Conservation (phyloP, 2,113 vertebrate species). For the Chascanopsetta lugubris region DNA sequence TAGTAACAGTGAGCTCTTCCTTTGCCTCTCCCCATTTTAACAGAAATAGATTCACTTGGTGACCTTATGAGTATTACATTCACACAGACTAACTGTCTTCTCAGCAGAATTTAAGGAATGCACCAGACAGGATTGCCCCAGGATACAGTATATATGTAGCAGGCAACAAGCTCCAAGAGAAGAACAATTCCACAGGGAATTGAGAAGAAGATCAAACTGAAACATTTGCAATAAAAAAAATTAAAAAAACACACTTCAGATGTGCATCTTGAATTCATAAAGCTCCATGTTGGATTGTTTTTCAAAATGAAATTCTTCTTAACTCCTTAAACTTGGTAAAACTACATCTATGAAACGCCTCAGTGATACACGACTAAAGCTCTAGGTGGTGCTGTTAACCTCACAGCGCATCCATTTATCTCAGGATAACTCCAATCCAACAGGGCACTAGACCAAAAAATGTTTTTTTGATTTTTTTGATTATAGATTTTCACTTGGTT, state of each 20-base stretch:
- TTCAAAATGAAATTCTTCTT: too few relatives aligned
- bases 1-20: constrained; percentile 2
- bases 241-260: not conserved
- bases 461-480: too few relatives aligned
- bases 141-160: constrained; percentile 34
- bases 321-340: too few relatives aligned
- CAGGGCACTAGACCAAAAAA: not conserved
- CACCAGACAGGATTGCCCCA: constrained; percentile 36
- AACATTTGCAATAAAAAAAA: constrained; percentile 8
- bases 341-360: too few relatives aligned
- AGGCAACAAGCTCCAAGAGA: constrained; percentile 40
- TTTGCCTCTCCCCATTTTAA: constrained; percentile 48
- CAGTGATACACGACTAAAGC: not conserved
- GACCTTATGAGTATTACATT: constrained; percentile 71
- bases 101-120: constrained; percentile 62
- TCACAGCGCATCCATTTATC: not conserved
- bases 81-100: constrained; percentile 49
- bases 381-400: constrained; percentile 4
- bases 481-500: too few relatives aligned
- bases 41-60: constrained; percentile 62
- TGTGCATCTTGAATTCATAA: not conserved
- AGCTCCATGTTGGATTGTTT: too few relatives aligned
- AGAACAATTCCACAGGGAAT: constrained; percentile 22
- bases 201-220: constrained; percentile 15
- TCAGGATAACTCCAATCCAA: not conserved